phyloP scores from a whole-genome alignment of 2,888 invertebrate species.

The Gari tellinella region DNA sequence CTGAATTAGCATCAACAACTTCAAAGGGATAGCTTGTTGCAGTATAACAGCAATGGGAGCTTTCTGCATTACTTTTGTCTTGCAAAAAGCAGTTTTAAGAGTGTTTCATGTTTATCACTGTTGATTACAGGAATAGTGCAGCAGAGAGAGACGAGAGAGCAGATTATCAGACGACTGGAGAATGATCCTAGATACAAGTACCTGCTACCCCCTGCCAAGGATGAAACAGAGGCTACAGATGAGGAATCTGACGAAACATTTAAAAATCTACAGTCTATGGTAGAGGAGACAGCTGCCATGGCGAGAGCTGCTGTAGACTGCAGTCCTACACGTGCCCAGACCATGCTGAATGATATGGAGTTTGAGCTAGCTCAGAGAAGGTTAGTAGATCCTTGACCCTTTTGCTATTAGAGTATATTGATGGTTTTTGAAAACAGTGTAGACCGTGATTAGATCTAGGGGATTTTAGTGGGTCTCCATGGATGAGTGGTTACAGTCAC shows the following conservation, averaged over 20 bases:
- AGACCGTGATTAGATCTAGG: too few relatives aligned
- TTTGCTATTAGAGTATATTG: neutral
- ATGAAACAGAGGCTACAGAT: conserved; percentile 37
- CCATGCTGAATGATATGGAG: conserved; percentile 59
- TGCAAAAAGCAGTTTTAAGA: too few relatives aligned
- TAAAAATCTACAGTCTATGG: conserved; percentile 71
- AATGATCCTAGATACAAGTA: conserved; percentile 54
- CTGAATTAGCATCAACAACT: too few relatives aligned
- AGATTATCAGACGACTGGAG: conserved; percentile 50
- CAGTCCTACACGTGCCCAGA: conserved; percentile 69
- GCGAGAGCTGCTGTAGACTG: conserved; percentile 74
- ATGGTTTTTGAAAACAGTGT: too few relatives aligned
- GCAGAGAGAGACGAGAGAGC: conserved; percentile 44
- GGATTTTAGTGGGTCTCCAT: too few relatives aligned
- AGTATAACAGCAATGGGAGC: too few relatives aligned
- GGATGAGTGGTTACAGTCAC: too few relatives aligned
- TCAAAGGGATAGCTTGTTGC: too few relatives aligned
- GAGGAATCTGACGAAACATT: conserved; percentile 64
- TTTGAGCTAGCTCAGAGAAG: conserved; percentile 47
- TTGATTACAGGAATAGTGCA: conserved; percentile 22
- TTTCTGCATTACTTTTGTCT: too few relatives aligned
- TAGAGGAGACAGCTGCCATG: conserved; percentile 78
- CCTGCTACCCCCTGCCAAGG: conserved; percentile 45
- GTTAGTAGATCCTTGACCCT: conserved; percentile 16
- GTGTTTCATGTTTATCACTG: too few relatives aligned